phyloP scores from a whole-genome alignment of 1,140 invertebrate species.

The Orchestia grillus region DNA sequence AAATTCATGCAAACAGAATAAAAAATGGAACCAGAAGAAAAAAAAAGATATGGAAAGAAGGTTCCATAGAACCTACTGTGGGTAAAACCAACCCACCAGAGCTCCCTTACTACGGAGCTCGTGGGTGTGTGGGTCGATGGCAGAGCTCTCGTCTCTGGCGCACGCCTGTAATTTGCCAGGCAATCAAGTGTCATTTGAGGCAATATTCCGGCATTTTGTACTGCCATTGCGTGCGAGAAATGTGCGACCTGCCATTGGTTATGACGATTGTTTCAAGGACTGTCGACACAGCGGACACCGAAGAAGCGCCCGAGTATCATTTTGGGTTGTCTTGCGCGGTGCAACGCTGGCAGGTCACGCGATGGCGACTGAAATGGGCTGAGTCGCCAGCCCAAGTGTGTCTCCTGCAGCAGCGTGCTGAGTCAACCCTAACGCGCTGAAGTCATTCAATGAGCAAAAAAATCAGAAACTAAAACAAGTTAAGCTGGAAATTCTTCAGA shows the following conservation, averaged over 20 bases:
- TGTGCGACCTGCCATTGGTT: constrained; percentile 26
- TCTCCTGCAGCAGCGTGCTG: too few species aligned
- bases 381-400: neutral
- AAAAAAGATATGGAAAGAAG: neutral
- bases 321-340: neutral
- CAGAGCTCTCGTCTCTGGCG: neutral
- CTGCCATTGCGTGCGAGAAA: neutral
- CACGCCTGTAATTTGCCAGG: constrained; percentile 45
- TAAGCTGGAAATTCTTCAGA: neutral
- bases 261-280: constrained; percentile 47
- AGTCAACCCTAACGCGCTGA: neutral
- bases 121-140: neutral
- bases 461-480: neutral
- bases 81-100: neutral
- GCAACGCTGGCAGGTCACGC: neutral
- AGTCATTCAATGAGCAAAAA: neutral
- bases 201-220: constrained; percentile 48
- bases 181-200: constrained; percentile 41
- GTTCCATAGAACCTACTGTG: neutral
- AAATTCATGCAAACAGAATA: neutral
- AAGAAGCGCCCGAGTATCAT: neutral
- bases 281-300: neutral
- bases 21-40: neutral
- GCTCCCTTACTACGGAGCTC: neutral
- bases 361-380: neutral